These are phyloP conservation scores for Etheostoma perlongum DNA, from an alignment of 2,797 vertebrate species.

Conservation along the genomic window DNA sequence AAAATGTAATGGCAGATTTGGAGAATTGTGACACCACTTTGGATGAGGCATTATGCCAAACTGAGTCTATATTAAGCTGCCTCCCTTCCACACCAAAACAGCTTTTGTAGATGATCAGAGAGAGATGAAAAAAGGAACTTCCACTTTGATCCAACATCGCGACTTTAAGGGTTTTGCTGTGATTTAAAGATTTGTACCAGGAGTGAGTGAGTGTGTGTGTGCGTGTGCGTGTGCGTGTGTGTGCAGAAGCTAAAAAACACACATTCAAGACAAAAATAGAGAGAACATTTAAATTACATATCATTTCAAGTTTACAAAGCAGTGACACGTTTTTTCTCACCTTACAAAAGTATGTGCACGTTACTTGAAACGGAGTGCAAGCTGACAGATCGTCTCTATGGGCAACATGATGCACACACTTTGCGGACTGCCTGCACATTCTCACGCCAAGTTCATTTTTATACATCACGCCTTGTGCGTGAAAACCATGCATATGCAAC, in stretches of 20 bases:
- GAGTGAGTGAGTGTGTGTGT: too few species aligned
- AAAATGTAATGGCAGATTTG: too few species aligned
- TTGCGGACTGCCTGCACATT: too few species aligned
- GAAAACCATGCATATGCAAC: too few species aligned
- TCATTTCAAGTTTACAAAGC: background rate
- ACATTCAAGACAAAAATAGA: background rate
- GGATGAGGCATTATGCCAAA: slow-evolving; percentile 11
- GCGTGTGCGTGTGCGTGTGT: too few species aligned
- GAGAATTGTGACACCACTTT: too few species aligned
- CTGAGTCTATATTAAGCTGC: slow-evolving; percentile 19
- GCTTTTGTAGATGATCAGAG: background rate
- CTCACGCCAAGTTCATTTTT: too few species aligned
- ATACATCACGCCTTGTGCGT: too few species aligned
- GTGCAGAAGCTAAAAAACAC: background rate
- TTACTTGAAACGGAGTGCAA: slow-evolving; percentile 2
- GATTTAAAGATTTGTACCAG: background rate
- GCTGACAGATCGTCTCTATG: slow-evolving; percentile 4
- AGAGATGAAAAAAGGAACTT: too few species aligned
- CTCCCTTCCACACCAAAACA: slow-evolving; percentile 2
- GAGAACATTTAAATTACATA: background rate
- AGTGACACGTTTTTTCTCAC: background rate
- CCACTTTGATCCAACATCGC: background rate
- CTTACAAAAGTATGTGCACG: background rate
- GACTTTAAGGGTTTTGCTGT: background rate
- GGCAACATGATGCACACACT: slow-evolving; percentile 1